Evolutionary conservation across 2,888 invertebrate genomes (phyloP).

Genomic region (Falcaria lacertinaria): DNA sequence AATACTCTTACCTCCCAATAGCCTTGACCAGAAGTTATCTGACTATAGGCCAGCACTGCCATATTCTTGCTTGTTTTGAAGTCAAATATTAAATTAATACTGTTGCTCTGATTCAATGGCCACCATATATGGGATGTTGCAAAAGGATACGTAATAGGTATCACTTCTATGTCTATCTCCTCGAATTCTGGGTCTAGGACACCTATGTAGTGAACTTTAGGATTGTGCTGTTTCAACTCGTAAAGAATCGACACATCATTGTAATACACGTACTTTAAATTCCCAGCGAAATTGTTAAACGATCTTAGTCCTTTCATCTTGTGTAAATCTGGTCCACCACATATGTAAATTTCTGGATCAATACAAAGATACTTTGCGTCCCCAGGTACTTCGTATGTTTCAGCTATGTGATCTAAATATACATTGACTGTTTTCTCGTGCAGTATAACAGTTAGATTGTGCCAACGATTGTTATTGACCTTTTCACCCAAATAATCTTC

Average conservation of each 20-base stretch:
- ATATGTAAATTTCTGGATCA: constrained; percentile 96
- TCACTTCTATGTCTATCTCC: constrained; percentile 90
- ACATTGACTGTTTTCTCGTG: constrained; percentile 86
- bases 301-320: constrained; percentile 91
- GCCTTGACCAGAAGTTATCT: constrained; percentile 86
- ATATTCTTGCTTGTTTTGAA: constrained; percentile 91
- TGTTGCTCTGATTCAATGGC: constrained; percentile 87
- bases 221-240: constrained; percentile 90
- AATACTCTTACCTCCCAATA: constrained; percentile 89
- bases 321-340: constrained; percentile 90
- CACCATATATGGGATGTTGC: constrained; percentile 95
- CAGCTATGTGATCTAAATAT: constrained; percentile 86
- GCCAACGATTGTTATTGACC: constrained; percentile 90
- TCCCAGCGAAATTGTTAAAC: constrained; percentile 92
- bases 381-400: constrained; percentile 85
- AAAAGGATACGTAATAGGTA: constrained; percentile 95
- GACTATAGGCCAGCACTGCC: constrained; percentile 92
- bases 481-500: constrained; percentile 83
- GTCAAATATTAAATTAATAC: constrained; percentile 89
- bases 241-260: constrained; percentile 95
- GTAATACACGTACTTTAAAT: constrained; percentile 94
- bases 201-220: constrained; percentile 90
- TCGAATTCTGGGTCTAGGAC: constrained; percentile 90
- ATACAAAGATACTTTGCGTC: constrained; percentile 86
- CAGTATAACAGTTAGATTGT: constrained; percentile 92